Evolutionary conservation across 2,888 invertebrate species (phyloP).

Genomic region (Temnothorax rugatulus): DNA sequence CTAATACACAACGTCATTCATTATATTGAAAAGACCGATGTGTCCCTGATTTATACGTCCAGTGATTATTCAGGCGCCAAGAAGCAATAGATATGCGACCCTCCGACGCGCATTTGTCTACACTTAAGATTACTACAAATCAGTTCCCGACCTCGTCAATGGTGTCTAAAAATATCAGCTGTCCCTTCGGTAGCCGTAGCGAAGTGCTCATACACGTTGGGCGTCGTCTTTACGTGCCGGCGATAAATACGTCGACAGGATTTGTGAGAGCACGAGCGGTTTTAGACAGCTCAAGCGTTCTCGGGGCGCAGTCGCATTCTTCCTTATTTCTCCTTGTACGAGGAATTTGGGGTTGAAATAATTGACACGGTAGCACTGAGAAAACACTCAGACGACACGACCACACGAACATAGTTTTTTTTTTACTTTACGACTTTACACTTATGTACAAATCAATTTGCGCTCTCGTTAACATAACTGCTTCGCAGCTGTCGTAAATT

Average conservation of each 20-base stretch:
- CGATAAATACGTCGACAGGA: conserved; percentile 72
- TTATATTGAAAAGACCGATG: not conserved
- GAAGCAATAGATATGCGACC: conserved; percentile 36
- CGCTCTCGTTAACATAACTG: conserved; percentile 60
- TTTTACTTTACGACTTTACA: conserved; percentile 21
- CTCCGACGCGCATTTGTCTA: conserved; percentile 57
- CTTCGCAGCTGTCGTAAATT: conserved; percentile 58
- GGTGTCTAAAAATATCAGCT: conserved; percentile 71
- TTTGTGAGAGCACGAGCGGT: conserved; percentile 67
- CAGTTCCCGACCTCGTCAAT: conserved; percentile 77
- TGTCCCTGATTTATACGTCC: not conserved
- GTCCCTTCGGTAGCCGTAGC: conserved; percentile 41
- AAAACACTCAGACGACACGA: conserved; percentile 25
- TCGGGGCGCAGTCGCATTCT: conserved; percentile 21
- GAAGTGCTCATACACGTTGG: conserved; percentile 53
- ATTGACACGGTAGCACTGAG: conserved; percentile 49
- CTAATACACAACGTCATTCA: not conserved
- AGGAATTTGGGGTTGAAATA: conserved; percentile 40
- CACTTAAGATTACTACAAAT: conserved; percentile 70
- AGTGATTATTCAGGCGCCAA: conserved; percentile 48
- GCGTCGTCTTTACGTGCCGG: conserved; percentile 58
- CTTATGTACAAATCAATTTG: conserved; percentile 74
- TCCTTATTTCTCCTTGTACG: conserved; percentile 41
- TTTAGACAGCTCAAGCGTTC: conserved; percentile 52
- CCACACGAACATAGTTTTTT: not conserved